Base-by-base conservation (phyloP, 1,140 invertebrate species). In the Calycopis cecrops region DNA sequence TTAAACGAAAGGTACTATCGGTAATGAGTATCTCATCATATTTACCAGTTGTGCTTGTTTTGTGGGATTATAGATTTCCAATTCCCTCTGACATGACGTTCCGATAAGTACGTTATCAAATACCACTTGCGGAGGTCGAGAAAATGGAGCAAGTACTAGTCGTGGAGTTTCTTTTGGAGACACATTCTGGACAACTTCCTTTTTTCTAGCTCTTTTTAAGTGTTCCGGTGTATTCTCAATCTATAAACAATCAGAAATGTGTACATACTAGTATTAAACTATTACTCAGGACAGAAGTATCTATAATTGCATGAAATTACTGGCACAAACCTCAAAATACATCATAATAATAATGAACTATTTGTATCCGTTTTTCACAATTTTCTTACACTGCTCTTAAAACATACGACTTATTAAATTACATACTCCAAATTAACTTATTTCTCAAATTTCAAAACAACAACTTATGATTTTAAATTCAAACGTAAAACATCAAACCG, bases 71-170 rank as follows among this genome's bases (percentile, higher is more conserved):
- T 83, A 71, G n/a, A 92, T 71, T 62, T 90, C 81, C 52, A 92
- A 73, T 56, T 77, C 71, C 60, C 88, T 88, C 44, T 76, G 81
- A 48, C 86, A 83, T 18, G 85, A 79, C 40, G 87, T 82, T 21
- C 90, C 90, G 53, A 92, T 76, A 17, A 85, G 73, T 53, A 92
- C 88, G 88, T 92, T 89, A 61, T 92, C 90, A 70, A 92, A 92
- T 40, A 89, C 78, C 9, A 92, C 87, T 85, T 91, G 90, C 4
- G 91, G 89, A 62, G 89, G 89, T 49, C 84, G 78, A 10, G 89
- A 89, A 81, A 92, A 92, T 8, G 91, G 91, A 4, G 90, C 91
- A 60, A 92, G 79, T 35, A 88, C 75, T 16, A 92, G 70, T 33
- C 82, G 66, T 3, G 84, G 77, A 4, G 65, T 72, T 63, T 81